phyloP scores from a whole-genome alignment of 2,797 vertebrate genomes.

The Syngnathus rostellatus region DNA sequence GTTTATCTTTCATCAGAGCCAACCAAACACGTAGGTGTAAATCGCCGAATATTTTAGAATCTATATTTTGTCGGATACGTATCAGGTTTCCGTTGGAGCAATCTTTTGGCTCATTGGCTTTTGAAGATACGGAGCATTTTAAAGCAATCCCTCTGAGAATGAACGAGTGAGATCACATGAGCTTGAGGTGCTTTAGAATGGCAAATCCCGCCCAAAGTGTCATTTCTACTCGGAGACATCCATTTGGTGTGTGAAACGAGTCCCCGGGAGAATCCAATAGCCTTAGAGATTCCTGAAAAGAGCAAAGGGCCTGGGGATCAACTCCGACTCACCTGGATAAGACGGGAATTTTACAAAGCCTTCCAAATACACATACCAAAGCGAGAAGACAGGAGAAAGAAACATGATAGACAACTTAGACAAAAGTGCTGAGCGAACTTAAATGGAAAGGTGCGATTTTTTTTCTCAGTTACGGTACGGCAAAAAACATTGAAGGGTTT shows the following conservation, averaged over 20 bases:
- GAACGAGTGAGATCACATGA: slow-evolving; percentile 70
- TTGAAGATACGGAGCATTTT: slow-evolving; percentile 64
- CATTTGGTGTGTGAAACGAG: slow-evolving; percentile 69
- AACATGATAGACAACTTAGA: slow-evolving; percentile 27
- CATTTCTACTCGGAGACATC: slow-evolving; percentile 73
- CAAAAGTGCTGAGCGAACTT: slow-evolving; percentile 24
- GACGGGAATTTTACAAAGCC: slow-evolving; percentile 53
- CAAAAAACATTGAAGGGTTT: neutral
- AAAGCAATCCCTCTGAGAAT: slow-evolving; percentile 68
- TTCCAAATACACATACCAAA: slow-evolving; percentile 44
- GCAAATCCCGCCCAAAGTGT: slow-evolving; percentile 77
- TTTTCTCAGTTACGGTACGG: neutral
- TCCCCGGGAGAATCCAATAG: slow-evolving; percentile 67
- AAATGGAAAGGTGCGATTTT: slow-evolving; percentile 4
- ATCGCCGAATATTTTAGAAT: slow-evolving; percentile 59
- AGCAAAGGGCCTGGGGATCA: slow-evolving; percentile 68
- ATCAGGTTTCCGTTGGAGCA: slow-evolving; percentile 57
- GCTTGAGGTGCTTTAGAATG: slow-evolving; percentile 76
- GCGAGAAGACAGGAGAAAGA: slow-evolving; percentile 22
- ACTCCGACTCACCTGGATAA: slow-evolving; percentile 63
- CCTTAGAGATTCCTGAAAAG: slow-evolving; percentile 66
- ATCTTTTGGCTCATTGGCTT: slow-evolving; percentile 61
- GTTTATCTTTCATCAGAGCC: slow-evolving; percentile 52
- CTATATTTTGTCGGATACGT: slow-evolving; percentile 41
- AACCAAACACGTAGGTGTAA: slow-evolving; percentile 49